Conservation (phyloP, 1,140 invertebrate species). For the Rhagoletis zephyria region DNA sequence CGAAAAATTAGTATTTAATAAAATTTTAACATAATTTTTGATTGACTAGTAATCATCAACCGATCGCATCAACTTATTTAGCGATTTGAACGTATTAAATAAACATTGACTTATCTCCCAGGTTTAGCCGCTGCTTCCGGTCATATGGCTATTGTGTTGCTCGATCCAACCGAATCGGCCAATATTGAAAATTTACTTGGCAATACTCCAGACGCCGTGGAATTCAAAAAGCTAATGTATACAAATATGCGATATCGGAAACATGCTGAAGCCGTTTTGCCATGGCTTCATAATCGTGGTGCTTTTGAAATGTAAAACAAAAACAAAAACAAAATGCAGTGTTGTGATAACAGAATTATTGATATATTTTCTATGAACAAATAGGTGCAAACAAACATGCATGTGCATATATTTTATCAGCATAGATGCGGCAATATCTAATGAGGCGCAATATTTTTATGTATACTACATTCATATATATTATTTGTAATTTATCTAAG, state of each 20-base stretch:
- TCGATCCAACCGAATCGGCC: conserved; percentile 59
- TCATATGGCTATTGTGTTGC: conserved; percentile 55
- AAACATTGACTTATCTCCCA: neutral
- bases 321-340: neutral
- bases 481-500: no score
- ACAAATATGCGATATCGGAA: conserved; percentile 44
- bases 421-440: no score
- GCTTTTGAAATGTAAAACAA: conserved; percentile 5
- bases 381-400: no score
- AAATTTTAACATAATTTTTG: neutral
- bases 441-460: no score
- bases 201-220: conserved; percentile 56
- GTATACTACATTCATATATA: no score
- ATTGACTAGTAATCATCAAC: no score
- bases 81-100: no score
- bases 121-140: neutral
- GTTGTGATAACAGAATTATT: neutral
- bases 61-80: no score
- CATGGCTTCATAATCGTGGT: conserved; percentile 55
- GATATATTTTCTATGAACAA: no score
- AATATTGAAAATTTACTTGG: conserved; percentile 60
- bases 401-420: no score
- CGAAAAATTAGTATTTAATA: no score
- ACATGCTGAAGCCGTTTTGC: conserved; percentile 15
- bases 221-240: conserved; percentile 54